Base-by-base conservation (phyloP, 2,888 invertebrate genomes). In the Sphecodes monilicornis region DNA sequence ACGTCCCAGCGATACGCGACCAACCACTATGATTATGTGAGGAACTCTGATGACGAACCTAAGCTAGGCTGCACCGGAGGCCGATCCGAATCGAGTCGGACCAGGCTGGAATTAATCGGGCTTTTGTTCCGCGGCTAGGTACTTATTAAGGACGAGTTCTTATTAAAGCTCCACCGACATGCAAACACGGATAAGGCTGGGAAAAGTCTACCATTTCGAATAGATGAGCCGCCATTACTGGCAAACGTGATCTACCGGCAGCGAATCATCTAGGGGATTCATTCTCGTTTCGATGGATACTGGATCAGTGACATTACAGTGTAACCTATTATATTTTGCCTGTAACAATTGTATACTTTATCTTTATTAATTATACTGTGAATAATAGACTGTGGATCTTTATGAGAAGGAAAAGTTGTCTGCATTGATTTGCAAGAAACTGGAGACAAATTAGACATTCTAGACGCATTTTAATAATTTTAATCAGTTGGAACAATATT, bases 1-100 rank as follows among this genome's bases (percentile, higher is more conserved):
- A 94, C 94, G 94, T 94, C 90, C 92, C 89, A 89, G 92, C 93
- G 92, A 94, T 93, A 92, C 90, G 64, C 89, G 91, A 89, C 88
- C 91, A 92, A 94, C 92, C 92, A 94, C 94, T 94, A 92, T 94
- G 93, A 94, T 94, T 94, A 94, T 91, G 84, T 86, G 72, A 72
- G 91, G 89, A 91, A 91, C 91, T 36, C 89, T 90, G 91, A 91
- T 91, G 91, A 91, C 91, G 91, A 91, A 90, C 91, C 91, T 91
- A 90, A 90, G 91, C 88, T 90, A 86, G 88, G 88, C 88, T 87
- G 71, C 57, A 74, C 60, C 76, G 85, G 75, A 41, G 86, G 72
- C 85, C 87, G 85, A 90, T 91, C 80, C 88, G 86, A 91, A 90
- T 89, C 82, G 86, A 82, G 86, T 78, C 80, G 74, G 88, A 89